Evolutionary conservation across 2,113 vertebrate genomes (phyloP).

Genomic region (Axis porcinus): DNA sequence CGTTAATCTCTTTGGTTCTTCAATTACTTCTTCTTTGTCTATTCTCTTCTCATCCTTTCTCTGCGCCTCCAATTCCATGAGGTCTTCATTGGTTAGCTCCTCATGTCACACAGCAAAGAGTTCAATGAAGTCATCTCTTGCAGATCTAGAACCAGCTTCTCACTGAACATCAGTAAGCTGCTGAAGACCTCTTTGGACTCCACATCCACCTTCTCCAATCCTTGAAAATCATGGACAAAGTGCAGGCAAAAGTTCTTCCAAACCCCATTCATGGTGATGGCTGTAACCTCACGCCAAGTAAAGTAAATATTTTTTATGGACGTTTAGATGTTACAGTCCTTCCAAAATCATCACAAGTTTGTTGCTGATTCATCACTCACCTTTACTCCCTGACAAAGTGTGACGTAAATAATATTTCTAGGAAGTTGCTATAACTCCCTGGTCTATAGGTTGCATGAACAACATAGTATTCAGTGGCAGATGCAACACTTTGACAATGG

Average conservation of each 20-base stretch:
- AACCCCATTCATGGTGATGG: neutral
- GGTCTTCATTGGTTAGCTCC: neutral
- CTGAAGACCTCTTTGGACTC: neutral
- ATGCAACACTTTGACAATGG: neutral
- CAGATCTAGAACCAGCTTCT: neutral
- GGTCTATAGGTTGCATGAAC: neutral
- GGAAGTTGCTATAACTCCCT: neutral
- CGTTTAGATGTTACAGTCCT: neutral
- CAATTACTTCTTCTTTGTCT: rapidly evolving
- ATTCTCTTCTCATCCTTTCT: neutral
- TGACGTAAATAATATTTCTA: neutral
- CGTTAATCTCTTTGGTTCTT: neutral
- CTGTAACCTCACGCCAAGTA: neutral
- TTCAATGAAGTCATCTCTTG: neutral
- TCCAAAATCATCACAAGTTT: neutral
- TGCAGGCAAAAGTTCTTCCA: neutral
- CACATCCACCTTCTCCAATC: neutral
- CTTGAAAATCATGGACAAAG: neutral
- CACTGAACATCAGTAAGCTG: neutral
- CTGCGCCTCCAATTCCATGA: neutral
- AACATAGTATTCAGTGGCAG: neutral
- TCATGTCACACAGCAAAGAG: neutral
- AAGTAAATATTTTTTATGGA: neutral
- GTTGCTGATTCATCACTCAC: neutral
- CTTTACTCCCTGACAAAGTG: neutral